A percentile compares a stretch with the other conserved stretches of the same genome.
Conservation (phyloP, 2,113 vertebrate genomes). For the Jaculus jaculus region DNA sequence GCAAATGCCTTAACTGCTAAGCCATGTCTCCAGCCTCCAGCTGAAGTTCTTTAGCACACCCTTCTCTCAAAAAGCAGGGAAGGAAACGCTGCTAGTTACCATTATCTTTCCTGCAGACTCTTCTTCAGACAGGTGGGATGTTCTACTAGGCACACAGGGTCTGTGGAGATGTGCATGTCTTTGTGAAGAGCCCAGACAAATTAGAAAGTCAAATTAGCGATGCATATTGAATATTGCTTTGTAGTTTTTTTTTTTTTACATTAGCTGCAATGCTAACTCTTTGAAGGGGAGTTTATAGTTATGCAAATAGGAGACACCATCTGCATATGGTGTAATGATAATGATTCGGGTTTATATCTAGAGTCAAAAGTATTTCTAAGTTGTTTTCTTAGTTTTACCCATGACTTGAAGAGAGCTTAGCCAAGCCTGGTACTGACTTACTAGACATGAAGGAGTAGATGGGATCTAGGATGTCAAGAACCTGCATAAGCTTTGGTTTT, state of each 20-base stretch:
- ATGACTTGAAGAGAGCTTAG: conserved; percentile 36
- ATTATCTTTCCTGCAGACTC: conserved; percentile 43
- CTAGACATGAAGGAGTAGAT: conserved; percentile 31
- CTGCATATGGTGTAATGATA: conserved; percentile 80
- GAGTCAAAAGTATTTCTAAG: conserved; percentile 68
- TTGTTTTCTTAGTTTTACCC: conserved; percentile 57
- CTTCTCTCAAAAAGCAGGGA: no score
- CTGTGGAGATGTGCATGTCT: conserved; percentile 61
- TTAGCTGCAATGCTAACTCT: conserved; percentile 82
- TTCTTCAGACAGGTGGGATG: conserved; percentile 52
- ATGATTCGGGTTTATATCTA: conserved; percentile 78
- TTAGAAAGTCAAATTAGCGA: conserved; percentile 80
- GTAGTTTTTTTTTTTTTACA: conserved; percentile 73
- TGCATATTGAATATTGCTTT: conserved; percentile 78
- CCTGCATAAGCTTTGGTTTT: conserved; percentile 53
- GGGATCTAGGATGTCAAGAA: conserved; percentile 27
- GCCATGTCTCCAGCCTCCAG: background rate
- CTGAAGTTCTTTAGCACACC: conserved; percentile 6
- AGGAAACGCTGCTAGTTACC: background rate
- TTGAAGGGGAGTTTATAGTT: conserved; percentile 84
- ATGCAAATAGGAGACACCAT: conserved; percentile 82
- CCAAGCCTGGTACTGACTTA: conserved; percentile 26
- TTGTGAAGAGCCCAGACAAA: conserved; percentile 75
- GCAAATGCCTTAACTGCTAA: no score
- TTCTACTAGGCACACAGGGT: conserved; percentile 55